These are phyloP conservation scores for Elanoides forficatus DNA, from an alignment of 2,113 vertebrate genomes.

Conservation along the genomic window DNA sequence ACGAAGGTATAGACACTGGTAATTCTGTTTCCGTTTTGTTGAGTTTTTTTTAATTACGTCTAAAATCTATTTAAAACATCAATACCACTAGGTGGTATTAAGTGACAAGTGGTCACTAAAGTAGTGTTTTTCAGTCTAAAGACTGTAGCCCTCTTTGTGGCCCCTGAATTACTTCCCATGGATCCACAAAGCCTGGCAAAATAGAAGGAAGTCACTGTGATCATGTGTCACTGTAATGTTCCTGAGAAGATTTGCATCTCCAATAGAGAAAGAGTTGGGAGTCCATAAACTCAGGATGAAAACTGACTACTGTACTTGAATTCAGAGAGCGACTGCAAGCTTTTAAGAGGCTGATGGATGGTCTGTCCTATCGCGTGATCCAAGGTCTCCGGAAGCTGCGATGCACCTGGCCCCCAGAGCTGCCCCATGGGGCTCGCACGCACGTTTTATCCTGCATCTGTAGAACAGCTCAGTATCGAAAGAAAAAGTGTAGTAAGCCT, in stretches of 20 bases:
- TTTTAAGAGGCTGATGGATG: neutral
- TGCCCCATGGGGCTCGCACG: fast-evolving
- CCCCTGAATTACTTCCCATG: neutral
- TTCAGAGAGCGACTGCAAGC: neutral
- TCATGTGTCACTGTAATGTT: neutral
- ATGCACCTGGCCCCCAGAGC: neutral
- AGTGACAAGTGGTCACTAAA: neutral
- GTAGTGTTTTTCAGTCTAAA: neutral
- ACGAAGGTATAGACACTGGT: neutral
- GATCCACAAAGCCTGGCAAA: neutral
- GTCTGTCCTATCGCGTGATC: fast-evolving
- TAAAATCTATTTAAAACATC: neutral
- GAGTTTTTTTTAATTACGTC: neutral
- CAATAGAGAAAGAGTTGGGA: neutral
- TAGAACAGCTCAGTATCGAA: neutral
- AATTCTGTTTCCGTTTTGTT: neutral
- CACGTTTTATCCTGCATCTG: neutral
- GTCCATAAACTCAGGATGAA: neutral
- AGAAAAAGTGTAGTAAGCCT: neutral
- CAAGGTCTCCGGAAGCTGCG: neutral
- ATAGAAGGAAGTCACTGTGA: neutral
- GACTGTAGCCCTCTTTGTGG: neutral
- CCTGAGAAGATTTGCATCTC: neutral
- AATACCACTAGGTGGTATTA: neutral
- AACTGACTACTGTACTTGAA: neutral